Evolutionary conservation across 2,888 invertebrate genomes (phyloP).

Genomic region (Drosophila hawaiiensis): DNA sequence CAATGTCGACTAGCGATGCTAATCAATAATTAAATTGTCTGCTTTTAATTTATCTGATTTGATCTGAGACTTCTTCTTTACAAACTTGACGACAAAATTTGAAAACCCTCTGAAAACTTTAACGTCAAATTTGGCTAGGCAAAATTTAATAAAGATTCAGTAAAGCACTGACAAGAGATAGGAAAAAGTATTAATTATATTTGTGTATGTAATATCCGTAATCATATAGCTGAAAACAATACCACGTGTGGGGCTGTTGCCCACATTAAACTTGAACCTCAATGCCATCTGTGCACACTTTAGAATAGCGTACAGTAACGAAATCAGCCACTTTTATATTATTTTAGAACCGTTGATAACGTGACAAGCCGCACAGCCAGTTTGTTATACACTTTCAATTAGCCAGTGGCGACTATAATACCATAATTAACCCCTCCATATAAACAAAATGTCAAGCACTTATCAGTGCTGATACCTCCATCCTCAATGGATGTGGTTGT

Average conservation of each 20-base stretch:
- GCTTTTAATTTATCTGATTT: background rate
- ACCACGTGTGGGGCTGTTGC: background rate
- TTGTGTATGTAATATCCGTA: background rate
- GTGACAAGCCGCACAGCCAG: conserved; percentile 4
- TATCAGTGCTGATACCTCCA: conserved; percentile 23
- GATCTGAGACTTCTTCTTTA: background rate
- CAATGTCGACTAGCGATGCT: background rate
- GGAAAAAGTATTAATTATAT: background rate
- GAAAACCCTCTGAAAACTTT: background rate
- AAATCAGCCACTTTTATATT: conserved; percentile 17
- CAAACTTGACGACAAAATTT: background rate
- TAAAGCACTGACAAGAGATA: background rate
- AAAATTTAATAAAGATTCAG: background rate
- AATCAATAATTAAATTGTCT: background rate
- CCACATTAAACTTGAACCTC: conserved; percentile 11
- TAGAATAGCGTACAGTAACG: background rate
- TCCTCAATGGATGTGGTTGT: background rate
- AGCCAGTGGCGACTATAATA: conserved; percentile 16
- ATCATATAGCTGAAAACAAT: background rate
- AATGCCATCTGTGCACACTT: conserved; percentile 7
- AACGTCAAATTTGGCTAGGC: too few species aligned
- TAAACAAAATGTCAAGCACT: conserved; percentile 20
- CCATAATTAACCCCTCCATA: conserved; percentile 5
- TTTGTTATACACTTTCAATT: conserved; percentile 11
- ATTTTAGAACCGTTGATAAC: conserved; percentile 22